Evolutionary conservation across 2,113 vertebrate genomes (phyloP).

Genomic region (Sebastes schlegelii): DNA sequence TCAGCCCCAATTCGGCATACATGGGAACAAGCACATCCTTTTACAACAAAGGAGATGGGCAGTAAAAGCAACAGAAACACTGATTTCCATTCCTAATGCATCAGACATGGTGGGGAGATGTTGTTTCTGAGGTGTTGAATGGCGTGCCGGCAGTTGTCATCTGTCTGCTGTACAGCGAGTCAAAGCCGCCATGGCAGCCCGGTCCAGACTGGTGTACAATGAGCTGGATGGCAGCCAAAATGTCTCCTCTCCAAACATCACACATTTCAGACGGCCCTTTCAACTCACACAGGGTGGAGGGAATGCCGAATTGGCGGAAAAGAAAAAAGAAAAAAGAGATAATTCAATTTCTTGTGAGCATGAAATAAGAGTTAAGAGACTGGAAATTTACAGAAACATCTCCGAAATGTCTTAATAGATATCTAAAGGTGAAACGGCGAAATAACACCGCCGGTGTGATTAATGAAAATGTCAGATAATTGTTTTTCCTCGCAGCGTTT

Average conservation of each 20-base stretch:
- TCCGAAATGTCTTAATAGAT: background rate
- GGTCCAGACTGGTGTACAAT: slow-evolving; percentile 81
- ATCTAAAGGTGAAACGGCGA: slow-evolving; percentile 18
- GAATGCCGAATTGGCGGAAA: slow-evolving; percentile 35
- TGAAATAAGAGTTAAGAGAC: slow-evolving; percentile 51
- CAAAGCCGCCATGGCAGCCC: slow-evolving; percentile 70
- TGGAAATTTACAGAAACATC: slow-evolving; percentile 35
- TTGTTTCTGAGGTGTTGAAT: slow-evolving; percentile 63
- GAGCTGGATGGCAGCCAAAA: slow-evolving; percentile 83
- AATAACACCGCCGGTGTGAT: slow-evolving; percentile 31
- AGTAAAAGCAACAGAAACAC: slow-evolving; percentile 46
- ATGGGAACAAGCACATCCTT: slow-evolving; percentile 39
- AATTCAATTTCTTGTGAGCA: slow-evolving; percentile 50
- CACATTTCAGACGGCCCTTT: slow-evolving; percentile 72
- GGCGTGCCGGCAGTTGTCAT: slow-evolving; percentile 71
- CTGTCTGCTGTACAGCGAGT: slow-evolving; percentile 67
- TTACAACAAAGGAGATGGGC: slow-evolving; percentile 53
- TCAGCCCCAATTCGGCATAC: slow-evolving; percentile 20
- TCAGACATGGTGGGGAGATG: slow-evolving; percentile 61
- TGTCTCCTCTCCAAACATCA: slow-evolving; percentile 80
- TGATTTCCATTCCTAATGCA: slow-evolving; percentile 71
- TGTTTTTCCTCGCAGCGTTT: slow-evolving; percentile 53
- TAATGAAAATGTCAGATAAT: slow-evolving; percentile 69
- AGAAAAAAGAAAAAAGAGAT: slow-evolving; percentile 23
- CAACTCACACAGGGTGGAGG: slow-evolving; percentile 55